Base-by-base conservation (phyloP, 2,797 vertebrate genomes). In the Diplodus sargus region DNA sequence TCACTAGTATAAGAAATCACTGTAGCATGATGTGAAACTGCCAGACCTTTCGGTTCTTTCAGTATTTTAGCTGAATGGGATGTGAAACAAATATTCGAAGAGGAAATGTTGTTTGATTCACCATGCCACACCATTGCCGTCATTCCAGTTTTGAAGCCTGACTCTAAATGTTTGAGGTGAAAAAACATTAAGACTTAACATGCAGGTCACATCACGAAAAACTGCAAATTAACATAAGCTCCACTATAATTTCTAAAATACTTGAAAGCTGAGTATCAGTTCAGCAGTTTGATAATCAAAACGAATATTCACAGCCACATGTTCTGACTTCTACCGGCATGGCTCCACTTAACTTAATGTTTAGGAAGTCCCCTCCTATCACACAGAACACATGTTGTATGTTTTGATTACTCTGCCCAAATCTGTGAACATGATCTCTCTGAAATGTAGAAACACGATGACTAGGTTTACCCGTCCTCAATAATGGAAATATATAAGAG, bases 31-130 rank as follows among this genome's bases (percentile, higher is more conserved):
- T 70, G 48, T 11, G 14, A 56, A 82, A 20, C 43, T 60, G 49
- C 28, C 14, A 56, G 30, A 63, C 25, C 17, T 49, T 63, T 62
- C 54, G 76, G 67, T 62, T 72, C 57, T 67, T 74, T 62, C 77
- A 30, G 25, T 74, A 2, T 34, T 74, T 68, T 48, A 48, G 22
- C 45, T 45, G 45, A 62, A 67, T 14, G 9, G 43, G 28, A 52
- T 51, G 52, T 63, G 20, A 70, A 49, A 30, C 30, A 64, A 45
- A 42, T 15, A 30, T 25, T 69, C 2, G 13, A 30, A 43, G 4
- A 16, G 23, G 22, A 45, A 10, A 17, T 58, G 0, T 34, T 69
- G 18, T 23, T 4, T 59, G 13, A 45, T 15, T 54, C 18, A 61
- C 54, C 53, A 1, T 64, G 60, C 64, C 47, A 59, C 47, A 72